Evolutionary conservation across 2,888 invertebrate species (phyloP), one percentile per base, ranked within the genome.

Genomic region (Ophonus ardosiacus): DNA sequence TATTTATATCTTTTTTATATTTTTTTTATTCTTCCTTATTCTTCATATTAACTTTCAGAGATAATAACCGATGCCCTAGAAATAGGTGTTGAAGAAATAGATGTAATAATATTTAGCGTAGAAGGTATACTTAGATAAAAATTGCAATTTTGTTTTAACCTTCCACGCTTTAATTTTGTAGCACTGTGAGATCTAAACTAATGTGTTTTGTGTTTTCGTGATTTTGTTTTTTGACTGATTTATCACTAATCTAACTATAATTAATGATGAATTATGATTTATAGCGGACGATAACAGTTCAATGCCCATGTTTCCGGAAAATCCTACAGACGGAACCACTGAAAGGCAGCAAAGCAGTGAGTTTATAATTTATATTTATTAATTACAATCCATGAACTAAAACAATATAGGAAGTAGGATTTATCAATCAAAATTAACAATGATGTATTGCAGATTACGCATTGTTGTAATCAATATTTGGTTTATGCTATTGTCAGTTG

Each of bases 261-360:
- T n/a, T 68, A 68, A n/a, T 38, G 59, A 68, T 68, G 21, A 68
- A 38, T 68, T n/a, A 40, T 68, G 68, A 68, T 68, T 31, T n/a
- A 40, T 13, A 74, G 71, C 43, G 43, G 71, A 74, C 43, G 71
- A 74, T 68, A 74, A 74, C 43, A 74, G 71, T 74, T 43, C 71
- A 74, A 21, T 74, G 71, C 0, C 71, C 71, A 43, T 43, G 43
- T 15, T 68, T 68, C 71, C 71, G 71, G 71, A 74, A 38, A 68
- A 38, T 74, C 7, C 71, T 17, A 74, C 40, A n/a, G 71, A 74
- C 13, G 10, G 8, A 8, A 40, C 71, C 40, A 43, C 17, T 8
- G 78, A 92, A 86, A 92, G 93, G 85, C 92, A 92, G 17, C 94
- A 94, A 87, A 93, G 93, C 17, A 94, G 94, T 94, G 88, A 92